Evolutionary conservation across 1,140 invertebrate genomes (phyloP).

Genomic region (Zaprionus capensis): DNA sequence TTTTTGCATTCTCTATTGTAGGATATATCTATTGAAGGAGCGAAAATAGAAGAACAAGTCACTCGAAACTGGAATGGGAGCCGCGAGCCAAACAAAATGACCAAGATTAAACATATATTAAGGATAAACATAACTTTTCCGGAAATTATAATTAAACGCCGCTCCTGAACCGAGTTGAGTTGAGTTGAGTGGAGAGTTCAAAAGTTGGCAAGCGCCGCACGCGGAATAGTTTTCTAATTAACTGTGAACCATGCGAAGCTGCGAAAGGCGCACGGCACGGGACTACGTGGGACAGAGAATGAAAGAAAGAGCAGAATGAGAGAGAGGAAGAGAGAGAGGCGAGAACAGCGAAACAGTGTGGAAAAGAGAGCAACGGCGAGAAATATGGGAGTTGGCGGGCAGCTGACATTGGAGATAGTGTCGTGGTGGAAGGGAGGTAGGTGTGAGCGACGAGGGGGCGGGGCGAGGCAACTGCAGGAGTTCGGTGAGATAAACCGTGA

Average conservation of each 20-base stretch:
- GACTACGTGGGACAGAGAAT: conserved; percentile 1
- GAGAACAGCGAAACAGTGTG: not conserved
- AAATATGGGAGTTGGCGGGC: not conserved
- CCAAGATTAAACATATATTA: conserved; percentile 40
- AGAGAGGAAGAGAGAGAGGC: conserved; percentile 7
- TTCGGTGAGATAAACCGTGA: conserved; percentile 74
- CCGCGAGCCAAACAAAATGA: conserved; percentile 38
- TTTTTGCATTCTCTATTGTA: not conserved
- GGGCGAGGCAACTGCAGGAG: conserved; percentile 6
- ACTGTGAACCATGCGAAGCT: conserved; percentile 70
- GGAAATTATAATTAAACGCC: conserved; percentile 69
- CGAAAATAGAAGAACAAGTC: not conserved
- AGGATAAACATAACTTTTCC: conserved; percentile 58
- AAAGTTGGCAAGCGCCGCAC: conserved; percentile 62
- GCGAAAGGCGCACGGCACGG: conserved; percentile 29
- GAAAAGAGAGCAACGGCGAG: conserved; percentile 9
- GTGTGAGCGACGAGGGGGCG: not conserved
- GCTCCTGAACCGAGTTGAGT: conserved; percentile 28
- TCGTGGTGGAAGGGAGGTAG: not conserved
- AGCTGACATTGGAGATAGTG: not conserved
- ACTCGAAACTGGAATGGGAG: not conserved
- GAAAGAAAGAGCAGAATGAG: conserved; percentile 14
- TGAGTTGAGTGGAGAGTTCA: conserved; percentile 51
- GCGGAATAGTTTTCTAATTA: conserved; percentile 78
- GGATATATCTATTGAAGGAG: not conserved